Evolutionary conservation across 1,140 invertebrate species (phyloP), one percentile per base, ranked within the genome.

Genomic region (Danaus plexippus): DNA sequence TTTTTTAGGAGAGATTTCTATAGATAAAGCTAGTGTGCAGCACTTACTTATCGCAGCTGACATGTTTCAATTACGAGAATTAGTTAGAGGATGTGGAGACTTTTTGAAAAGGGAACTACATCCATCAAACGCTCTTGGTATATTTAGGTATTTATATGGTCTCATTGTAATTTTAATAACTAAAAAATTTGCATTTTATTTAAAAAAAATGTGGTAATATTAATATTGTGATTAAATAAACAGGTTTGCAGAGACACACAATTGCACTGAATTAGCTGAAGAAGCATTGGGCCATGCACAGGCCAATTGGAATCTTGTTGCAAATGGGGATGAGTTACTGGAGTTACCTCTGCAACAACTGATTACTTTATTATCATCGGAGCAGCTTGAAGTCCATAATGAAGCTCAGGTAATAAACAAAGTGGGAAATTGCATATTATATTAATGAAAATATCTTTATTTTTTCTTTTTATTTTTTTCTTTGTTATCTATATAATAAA

Each of bases 211-310:
- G 7, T 32, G 22, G 22, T 8, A 32, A 8, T 32, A 6, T 32
- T 32, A 32, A 32, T 32, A 32, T 7, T 32, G 22, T 32, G 22
- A 0, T 32, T 3, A 32, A 32, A 32, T 32, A 32, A 32, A 32
- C 22, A 95, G 95, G 85, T 98, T 98, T 91, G 95, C 96, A 59
- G 95, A 97, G 88, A 93, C 93, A 61, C 96, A 98, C 87, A 95
- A 96, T 80, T 96, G 95, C 79, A 89, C 89, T 70, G 92, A 94
- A 68, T 88, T 98, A 66, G 91, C 93, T 69, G 91, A 92, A 63
- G 92, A 93, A 83, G 92, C 96, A 65, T 88, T 95, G 83, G 91
- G 91, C 67, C 98, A 93, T 87, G 95, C 98, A 70, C 91, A 95
- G 87, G 90, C 92, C 68, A 92, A 98, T 89, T 98, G 98, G 90